Evolutionary conservation across 2,797 vertebrate genomes (phyloP), one percentile per base, ranked within the genome.

Genomic region (Sebastes vulpes): DNA sequence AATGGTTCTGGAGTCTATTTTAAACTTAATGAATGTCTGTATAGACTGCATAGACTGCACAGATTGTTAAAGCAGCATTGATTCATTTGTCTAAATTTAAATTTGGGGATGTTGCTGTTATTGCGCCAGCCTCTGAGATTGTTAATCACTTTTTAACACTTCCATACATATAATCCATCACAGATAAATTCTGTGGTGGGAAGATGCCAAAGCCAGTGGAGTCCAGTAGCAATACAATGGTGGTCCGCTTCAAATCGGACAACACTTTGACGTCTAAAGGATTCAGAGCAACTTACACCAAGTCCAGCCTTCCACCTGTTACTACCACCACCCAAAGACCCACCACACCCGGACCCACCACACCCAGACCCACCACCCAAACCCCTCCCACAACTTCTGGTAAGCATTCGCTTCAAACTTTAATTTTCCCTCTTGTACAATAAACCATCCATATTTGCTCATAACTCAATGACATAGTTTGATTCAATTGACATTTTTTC

Each of bases 241-340:
- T 96, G 38, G 87, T 97, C 6, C 93, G 94, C 58, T 97, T 96
- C 88, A 95, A 94, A 88, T 91, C 93, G 0, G 93, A 96, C 81
- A 81, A 50, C 73, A 81, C 3, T 3, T 20, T 85, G 70, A 92
- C 75, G 18, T 90, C 95, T 9, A 93, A 88, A 80, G 96, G 96
- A 25, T 97, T 96, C 87, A 92, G 23, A 3, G 96, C 95, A 5
- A 92, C 69, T 4, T 96, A 87, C 90, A 95, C 89, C 18, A 91
- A 92, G 76, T 78, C 84, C 75, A 95, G 81, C 58, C 77, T 87
- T 58, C 89, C 91, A 25, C 86, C 93, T 6, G 65, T 90, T 25
- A 9, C 73, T 53, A 76, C 91, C 5, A 85, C 88, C 28, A 87
- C 90, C 7, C 25, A 58, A 46, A 65, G 18, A 35, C 50, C 8